Conservation (phyloP, 2,113 vertebrate species). For the Ancistrus triradiatus region DNA sequence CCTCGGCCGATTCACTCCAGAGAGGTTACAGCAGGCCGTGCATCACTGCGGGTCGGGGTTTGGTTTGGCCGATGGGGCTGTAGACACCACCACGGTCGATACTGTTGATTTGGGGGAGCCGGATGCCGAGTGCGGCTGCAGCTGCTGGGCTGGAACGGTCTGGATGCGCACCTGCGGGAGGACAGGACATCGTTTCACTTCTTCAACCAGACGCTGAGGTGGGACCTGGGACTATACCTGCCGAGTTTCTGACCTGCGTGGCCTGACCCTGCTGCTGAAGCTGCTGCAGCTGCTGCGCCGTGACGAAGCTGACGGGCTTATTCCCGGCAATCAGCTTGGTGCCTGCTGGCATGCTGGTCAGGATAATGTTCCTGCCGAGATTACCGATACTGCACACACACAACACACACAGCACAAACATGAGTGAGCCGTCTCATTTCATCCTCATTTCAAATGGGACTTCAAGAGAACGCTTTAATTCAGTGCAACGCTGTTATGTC, state of each 20-base stretch:
- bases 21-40: too few species aligned
- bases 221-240: background rate
- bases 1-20: too few species aligned
- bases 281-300: slow-evolving; percentile 94
- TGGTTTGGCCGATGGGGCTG: slow-evolving; percentile 83
- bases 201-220: too few species aligned
- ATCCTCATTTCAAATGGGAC: background rate
- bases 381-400: slow-evolving; percentile 76
- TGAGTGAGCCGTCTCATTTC: background rate
- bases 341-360: slow-evolving; percentile 95
- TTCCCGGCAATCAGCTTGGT: slow-evolving; percentile 94
- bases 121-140: slow-evolving; percentile 84
- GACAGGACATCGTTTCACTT: too few species aligned
- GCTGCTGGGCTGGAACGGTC: slow-evolving; percentile 85
- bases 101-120: slow-evolving; percentile 80
- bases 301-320: slow-evolving; percentile 96
- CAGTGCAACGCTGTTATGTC: too few species aligned
- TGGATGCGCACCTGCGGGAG: slow-evolving; percentile 85
- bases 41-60: slow-evolving; percentile 71
- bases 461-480: too few species aligned
- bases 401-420: background rate
- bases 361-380: slow-evolving; percentile 92
- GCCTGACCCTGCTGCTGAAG: slow-evolving; percentile 97
- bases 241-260: slow-evolving; percentile 85
- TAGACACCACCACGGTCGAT: slow-evolving; percentile 92